phyloP scores from a whole-genome alignment of 2,888 invertebrate genomes.

The Dolomedes plantarius region DNA sequence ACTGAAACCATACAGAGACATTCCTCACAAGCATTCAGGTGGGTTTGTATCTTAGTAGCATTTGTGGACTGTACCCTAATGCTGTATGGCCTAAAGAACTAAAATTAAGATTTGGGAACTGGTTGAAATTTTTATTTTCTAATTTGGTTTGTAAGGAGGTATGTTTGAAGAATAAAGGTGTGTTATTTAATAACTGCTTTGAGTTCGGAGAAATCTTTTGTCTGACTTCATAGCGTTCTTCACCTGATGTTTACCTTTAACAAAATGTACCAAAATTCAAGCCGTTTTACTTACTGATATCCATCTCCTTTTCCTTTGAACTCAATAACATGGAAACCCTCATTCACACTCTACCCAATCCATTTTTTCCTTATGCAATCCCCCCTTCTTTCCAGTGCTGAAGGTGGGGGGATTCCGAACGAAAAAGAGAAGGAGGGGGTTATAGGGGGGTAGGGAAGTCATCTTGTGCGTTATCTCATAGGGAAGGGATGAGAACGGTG shows the following conservation, averaged over 20 bases:
- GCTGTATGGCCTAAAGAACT: no score
- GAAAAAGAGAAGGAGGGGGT: constrained; percentile 40
- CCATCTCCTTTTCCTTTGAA: constrained; percentile 15
- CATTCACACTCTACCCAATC: constrained; percentile 58
- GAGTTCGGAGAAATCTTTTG: no score
- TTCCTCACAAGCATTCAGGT: no score
- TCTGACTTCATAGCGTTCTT: not conserved
- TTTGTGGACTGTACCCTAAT: no score
- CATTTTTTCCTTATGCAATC: constrained; percentile 60
- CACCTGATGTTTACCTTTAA: constrained; percentile 11
- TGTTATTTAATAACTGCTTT: no score
- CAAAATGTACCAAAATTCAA: constrained; percentile 9
- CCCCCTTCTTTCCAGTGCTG: not conserved
- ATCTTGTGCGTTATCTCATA: constrained; percentile 69
- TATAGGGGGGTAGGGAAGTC: constrained; percentile 41
- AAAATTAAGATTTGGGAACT: no score
- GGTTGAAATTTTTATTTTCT: no score
- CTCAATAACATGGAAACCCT: constrained; percentile 18
- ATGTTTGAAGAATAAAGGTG: no score
- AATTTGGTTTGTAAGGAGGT: no score
- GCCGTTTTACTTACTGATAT: constrained; percentile 13
- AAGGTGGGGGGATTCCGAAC: constrained; percentile 32
- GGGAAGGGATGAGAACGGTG: constrained; percentile 63
- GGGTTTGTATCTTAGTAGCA: no score
- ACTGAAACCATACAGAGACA: no score